These are phyloP conservation scores for Druon quercuslanigerum DNA, from an alignment of 1,140 invertebrate genomes.

Conservation along the genomic window DNA sequence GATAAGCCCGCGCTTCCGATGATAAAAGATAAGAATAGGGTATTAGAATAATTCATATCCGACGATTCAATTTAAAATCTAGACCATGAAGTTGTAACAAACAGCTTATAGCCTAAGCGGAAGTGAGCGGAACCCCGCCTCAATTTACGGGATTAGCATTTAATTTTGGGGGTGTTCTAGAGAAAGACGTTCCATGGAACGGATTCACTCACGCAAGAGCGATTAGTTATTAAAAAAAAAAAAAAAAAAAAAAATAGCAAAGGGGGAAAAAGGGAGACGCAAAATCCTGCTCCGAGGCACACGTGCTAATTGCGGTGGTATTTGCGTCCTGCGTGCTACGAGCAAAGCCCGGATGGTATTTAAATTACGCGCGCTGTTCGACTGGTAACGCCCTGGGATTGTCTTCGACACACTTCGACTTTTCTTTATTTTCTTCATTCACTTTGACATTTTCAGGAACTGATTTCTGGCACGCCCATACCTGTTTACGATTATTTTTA, in stretches of 20 bases:
- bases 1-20: too few relatives aligned
- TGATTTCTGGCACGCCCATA: slow-evolving; percentile 23
- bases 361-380: background rate
- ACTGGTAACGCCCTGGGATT: slow-evolving; percentile 26
- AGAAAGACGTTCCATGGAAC: background rate
- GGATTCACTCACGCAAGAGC: slow-evolving; percentile 3
- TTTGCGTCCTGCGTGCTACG: background rate
- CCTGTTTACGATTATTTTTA: slow-evolving; percentile 20
- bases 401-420: background rate
- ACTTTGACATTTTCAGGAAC: slow-evolving; percentile 11
- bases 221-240: slow-evolving; percentile 19
- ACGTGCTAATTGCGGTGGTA: slow-evolving; percentile 19
- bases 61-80: background rate
- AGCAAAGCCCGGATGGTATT: background rate
- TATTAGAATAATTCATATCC: too few relatives aligned
- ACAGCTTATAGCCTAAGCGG: background rate
- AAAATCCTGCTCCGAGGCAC: background rate
- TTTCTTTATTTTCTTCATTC: slow-evolving; percentile 3
- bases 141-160: slow-evolving; percentile 11
- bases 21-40: too few relatives aligned
- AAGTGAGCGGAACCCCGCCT: slow-evolving; percentile 7
- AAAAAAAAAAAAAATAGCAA: background rate
- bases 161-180: slow-evolving; percentile 22
- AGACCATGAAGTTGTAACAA: slow-evolving; percentile 20
- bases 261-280: background rate